Conservation (phyloP, 2,888 invertebrate genomes). For the Conistra vaccinii region DNA sequence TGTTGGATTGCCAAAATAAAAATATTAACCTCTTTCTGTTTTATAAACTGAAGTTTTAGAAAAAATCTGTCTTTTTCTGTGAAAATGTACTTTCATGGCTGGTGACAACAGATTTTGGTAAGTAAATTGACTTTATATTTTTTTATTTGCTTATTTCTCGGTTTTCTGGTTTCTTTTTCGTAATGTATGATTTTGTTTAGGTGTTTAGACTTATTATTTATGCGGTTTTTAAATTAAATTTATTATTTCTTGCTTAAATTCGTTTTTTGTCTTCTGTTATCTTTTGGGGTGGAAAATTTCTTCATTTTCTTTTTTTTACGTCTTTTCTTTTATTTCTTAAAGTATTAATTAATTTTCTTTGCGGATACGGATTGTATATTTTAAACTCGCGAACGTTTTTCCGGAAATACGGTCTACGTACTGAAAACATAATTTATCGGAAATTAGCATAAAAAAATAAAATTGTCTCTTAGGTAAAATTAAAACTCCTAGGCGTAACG, state of each 20-base stretch:
- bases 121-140: conserved; percentile 18
- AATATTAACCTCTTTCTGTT: conserved; percentile 26
- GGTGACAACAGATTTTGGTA: conserved; percentile 23
- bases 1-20: conserved; percentile 43
- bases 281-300: not conserved
- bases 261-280: not conserved
- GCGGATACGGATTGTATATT: not conserved
- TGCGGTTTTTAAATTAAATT: not conserved
- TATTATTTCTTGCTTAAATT: not conserved
- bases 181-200: conserved; percentile 18
- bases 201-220: conserved; percentile 5
- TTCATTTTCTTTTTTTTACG: not conserved
- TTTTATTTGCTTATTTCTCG: conserved; percentile 19
- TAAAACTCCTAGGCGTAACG: too few species aligned
- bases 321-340: not conserved
- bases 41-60: conserved; percentile 2
- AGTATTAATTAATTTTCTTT: not conserved
- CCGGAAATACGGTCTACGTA: not conserved
- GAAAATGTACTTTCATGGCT: conserved; percentile 1
- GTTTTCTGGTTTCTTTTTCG: conserved; percentile 27
- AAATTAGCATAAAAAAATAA: too few species aligned
- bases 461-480: not conserved
- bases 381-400: not conserved
- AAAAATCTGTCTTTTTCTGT: conserved; percentile 1
- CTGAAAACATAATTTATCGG: not conserved